A percentile compares a stretch with the other conserved stretches of the same genome.
Evolutionary conservation across 2,113 vertebrate species (phyloP).

Genomic region (Gyps fulvus): DNA sequence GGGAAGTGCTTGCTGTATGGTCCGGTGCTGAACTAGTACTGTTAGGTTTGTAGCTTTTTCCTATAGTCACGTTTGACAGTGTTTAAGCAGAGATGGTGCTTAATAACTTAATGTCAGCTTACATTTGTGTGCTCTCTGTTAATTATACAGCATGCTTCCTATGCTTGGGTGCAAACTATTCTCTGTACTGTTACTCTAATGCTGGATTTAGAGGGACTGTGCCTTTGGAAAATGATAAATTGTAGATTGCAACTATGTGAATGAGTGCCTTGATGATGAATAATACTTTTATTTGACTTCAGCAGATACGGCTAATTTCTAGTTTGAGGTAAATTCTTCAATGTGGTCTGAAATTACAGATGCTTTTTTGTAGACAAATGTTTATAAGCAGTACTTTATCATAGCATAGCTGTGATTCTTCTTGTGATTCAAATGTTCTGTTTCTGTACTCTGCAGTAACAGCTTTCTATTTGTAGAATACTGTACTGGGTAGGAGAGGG

Average conservation of each 20-base stretch:
- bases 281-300: not conserved
- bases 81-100: not conserved
- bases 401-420: not conserved
- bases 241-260: not conserved
- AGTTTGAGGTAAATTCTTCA: not conserved
- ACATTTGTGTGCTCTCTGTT: not conserved
- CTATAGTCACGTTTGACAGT: not conserved
- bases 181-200: not conserved
- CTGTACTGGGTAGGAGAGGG: not conserved
- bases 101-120: not conserved
- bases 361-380: not conserved
- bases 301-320: not conserved
- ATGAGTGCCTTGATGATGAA: not conserved
- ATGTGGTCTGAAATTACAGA: not conserved
- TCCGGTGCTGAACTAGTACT: constrained; percentile 33
- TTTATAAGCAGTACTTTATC: not conserved
- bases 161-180: not conserved
- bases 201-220: not conserved
- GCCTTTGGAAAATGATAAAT: not conserved
- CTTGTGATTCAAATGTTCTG: not conserved
- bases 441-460: not conserved
- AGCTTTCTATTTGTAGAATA: not conserved
- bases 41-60: not conserved
- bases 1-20: not conserved
- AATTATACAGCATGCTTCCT: not conserved